Base-by-base conservation (phyloP, 37 sponge, comb jelly and placozoan genomes). In the Hormiphora californensis region DNA sequence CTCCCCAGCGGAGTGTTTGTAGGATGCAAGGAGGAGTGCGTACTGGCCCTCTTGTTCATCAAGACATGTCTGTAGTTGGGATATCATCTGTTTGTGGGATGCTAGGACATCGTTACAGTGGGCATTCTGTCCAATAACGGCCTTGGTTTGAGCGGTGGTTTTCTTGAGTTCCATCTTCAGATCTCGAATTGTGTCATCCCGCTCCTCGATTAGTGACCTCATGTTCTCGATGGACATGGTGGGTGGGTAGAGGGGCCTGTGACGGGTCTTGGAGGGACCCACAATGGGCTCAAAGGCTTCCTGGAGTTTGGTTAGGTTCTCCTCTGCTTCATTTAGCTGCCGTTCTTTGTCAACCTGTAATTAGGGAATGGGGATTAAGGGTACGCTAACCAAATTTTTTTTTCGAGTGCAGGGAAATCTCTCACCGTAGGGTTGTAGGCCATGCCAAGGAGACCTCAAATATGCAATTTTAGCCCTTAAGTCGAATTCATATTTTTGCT, bases 161-260 rank as follows among this genome's bases (percentile, higher is more conserved):
- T 36, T 73, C 81, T 73, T 73, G 30, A 73, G 81, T 36, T 73
- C 81, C 25, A n/a, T 22, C 46, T 73, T 73, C 25, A 73, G 81
- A 2, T 43, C 43, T 28, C 81, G 40, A 4, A 73, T 73, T 28
- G 43, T 43, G 0, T 73, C 81, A 41, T 73, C 81, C 25, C 81
- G 8, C 23, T 73, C 81, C 9, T 22, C 46, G 35, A 73, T 73
- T 23, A 73, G 40, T 0, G 81, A 73, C 35, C 81, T 73, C 81
- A 73, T 73, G 81, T 73, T 73, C 46, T 73, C 81, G 23, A 28
- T 7, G 3, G 81, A 73, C 81, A 73, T 73, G 7, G 81, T 73
- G 28, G 43, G 36, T 12, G 81, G 81, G 81, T 73, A 73, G 15
- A 73, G 40, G 46, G 81, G 81, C 23, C 43, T 73, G 81, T 73